phyloP scores from a whole-genome alignment of 53 echinoderm and acorn worm species.

The Patiria pectinifera region DNA sequence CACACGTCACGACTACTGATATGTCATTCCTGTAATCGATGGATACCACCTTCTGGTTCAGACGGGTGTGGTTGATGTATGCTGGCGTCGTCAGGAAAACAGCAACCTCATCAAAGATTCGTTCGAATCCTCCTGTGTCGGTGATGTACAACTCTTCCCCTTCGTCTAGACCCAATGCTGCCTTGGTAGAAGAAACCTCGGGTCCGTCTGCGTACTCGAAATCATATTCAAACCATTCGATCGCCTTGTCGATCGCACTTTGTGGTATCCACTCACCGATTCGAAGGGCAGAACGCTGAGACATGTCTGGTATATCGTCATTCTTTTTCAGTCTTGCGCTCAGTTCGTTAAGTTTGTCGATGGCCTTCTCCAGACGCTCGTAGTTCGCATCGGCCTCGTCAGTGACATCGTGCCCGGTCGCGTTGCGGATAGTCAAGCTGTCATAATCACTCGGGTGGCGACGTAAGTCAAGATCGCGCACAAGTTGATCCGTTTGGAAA shows the following conservation, averaged over 20 bases:
- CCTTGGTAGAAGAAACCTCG: conserved; percentile 22
- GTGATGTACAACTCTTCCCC: conserved; percentile 32
- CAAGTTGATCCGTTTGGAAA: conserved; percentile 10
- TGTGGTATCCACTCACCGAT: too few species aligned
- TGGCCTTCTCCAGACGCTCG: conserved; percentile 34
- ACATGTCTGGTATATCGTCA: neutral
- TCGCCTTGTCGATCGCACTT: too few species aligned
- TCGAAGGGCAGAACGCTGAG: neutral
- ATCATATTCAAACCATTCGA: conserved; percentile 26
- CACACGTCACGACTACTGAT: conserved; percentile 9
- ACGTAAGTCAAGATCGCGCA: conserved; percentile 1
- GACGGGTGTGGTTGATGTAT: too few species aligned
- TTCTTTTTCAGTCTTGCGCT: neutral
- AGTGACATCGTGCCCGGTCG: too few species aligned
- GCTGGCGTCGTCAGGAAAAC: conserved; percentile 26
- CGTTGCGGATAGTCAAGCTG: too few species aligned
- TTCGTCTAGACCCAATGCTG: neutral
- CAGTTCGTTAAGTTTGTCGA: conserved; percentile 8
- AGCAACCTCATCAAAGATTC: conserved; percentile 55
- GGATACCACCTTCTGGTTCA: conserved; percentile 21
- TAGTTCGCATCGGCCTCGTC: conserved; percentile 12
- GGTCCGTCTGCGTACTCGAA: conserved; percentile 48
- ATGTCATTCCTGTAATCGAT: conserved; percentile 30
- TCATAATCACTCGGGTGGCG: conserved; percentile 23
- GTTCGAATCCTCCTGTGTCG: conserved; percentile 45